Evolutionary conservation across 1,140 invertebrate species (phyloP).

Genomic region (Maniola jurtina): DNA sequence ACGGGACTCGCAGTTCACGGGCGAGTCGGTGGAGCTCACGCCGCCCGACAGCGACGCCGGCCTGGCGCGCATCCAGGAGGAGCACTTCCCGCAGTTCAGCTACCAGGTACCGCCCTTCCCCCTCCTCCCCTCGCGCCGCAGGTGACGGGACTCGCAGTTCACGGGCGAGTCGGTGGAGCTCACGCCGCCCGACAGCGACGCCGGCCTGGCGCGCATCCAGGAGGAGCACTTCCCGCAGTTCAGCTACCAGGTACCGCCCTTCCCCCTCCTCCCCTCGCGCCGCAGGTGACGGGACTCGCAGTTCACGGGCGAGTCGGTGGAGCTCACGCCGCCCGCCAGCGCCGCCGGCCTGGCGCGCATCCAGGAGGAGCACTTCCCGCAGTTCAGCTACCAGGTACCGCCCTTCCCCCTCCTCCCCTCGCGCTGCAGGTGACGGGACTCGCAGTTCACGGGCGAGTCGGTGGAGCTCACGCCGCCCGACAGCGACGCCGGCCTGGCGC

Average conservation of each 20-base stretch:
- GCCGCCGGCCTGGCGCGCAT: constrained; percentile 80
- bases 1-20: too few relatives aligned
- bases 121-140: constrained; percentile 96
- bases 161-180: constrained; percentile 98
- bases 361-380: constrained; percentile 83
- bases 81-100: too few relatives aligned
- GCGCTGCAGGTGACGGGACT: neutral
- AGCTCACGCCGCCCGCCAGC: constrained; percentile 95
- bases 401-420: constrained; percentile 43
- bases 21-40: too few relatives aligned
- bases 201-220: constrained; percentile 80
- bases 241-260: constrained; percentile 79
- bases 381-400: constrained; percentile 82
- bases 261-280: constrained; percentile 30
- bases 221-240: constrained; percentile 85
- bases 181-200: constrained; percentile 92
- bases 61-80: too few relatives aligned
- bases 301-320: constrained; percentile 97
- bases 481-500: too few relatives aligned
- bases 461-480: too few relatives aligned
- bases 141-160: constrained; percentile 97
- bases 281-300: constrained; percentile 85
- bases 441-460: too few relatives aligned
- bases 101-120: constrained; percentile 13
- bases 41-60: too few relatives aligned